Evolutionary conservation across 2,797 vertebrate species (phyloP).

Genomic region (Denticeps clupeoides): DNA sequence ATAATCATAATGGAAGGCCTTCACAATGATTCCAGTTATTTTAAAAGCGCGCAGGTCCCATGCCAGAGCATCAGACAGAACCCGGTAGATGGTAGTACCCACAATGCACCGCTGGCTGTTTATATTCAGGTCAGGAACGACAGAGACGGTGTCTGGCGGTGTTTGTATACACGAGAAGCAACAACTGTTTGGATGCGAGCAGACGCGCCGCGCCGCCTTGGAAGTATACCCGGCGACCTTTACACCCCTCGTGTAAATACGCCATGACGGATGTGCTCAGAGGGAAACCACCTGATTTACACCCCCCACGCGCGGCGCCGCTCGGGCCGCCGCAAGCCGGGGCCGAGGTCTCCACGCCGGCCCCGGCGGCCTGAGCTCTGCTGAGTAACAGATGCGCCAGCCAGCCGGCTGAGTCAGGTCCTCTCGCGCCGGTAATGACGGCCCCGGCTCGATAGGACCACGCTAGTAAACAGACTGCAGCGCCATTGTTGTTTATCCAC

Average conservation of each 20-base stretch:
- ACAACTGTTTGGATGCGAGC: slow-evolving; percentile 1
- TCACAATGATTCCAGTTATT: no score
- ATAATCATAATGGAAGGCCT: no score
- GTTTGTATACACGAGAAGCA: slow-evolving; percentile 6
- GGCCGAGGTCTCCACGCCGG: no score
- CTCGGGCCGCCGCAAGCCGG: neutral
- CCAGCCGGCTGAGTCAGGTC: slow-evolving; percentile 3
- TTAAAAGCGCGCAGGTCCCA: no score
- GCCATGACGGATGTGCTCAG: slow-evolving; percentile 6
- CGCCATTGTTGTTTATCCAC: no score
- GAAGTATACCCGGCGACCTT: slow-evolving; percentile 15
- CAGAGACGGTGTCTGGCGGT: neutral
- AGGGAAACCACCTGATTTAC: neutral
- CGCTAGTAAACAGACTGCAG: no score
- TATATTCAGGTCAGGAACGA: slow-evolving; percentile 33
- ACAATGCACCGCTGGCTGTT: slow-evolving; percentile 12
- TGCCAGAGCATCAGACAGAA: no score
- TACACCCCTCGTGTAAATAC: slow-evolving; percentile 19
- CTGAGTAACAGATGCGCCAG: neutral
- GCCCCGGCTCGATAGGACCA: neutral
- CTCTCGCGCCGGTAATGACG: slow-evolving; percentile 1
- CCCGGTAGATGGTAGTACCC: no score
- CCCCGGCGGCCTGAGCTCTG: neutral
- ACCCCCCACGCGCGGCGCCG: neutral
- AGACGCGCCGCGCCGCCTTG: slow-evolving; percentile 4